Conservation (phyloP, 1,140 invertebrate genomes). For the Andricus grossulariae region DNA sequence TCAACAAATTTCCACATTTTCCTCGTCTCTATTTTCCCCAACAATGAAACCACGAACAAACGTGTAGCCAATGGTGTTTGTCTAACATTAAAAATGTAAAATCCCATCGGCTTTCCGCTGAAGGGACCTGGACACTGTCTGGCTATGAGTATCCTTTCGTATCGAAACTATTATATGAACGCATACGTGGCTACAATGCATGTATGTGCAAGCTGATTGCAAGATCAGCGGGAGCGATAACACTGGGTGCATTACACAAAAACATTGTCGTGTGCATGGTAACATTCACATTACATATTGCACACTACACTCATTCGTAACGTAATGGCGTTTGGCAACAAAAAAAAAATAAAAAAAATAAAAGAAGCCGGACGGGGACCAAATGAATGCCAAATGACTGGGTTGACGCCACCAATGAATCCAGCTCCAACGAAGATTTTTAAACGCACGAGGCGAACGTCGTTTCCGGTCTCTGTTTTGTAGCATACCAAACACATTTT, state of each 20-base stretch:
- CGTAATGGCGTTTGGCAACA: not conserved
- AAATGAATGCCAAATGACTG: slow-evolving; percentile 16
- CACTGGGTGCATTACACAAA: not conserved
- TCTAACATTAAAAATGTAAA: slow-evolving; percentile 25
- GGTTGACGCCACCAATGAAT: slow-evolving; percentile 23
- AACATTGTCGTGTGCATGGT: not conserved
- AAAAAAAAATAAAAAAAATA: slow-evolving; percentile 25
- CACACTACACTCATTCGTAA: not conserved
- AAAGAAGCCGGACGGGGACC: slow-evolving; percentile 1
- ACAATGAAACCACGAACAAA: not conserved
- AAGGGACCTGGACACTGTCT: slow-evolving; percentile 13
- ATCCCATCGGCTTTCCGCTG: not conserved
- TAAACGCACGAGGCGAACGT: slow-evolving; percentile 21
- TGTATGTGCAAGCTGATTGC: slow-evolving; percentile 2
- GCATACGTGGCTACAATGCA: not conserved
- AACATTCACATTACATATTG: not conserved
- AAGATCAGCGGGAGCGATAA: slow-evolving; percentile 7
- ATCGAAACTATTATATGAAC: not conserved
- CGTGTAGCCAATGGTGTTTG: not conserved
- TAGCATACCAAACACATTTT: slow-evolving; percentile 51
- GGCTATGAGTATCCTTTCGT: slow-evolving; percentile 10
- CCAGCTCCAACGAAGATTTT: slow-evolving; percentile 10
- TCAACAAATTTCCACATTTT: not conserved
- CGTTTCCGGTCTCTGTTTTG: slow-evolving; percentile 44
- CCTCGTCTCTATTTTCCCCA: not conserved